These are phyloP conservation scores for Stramonita haemastoma DNA, from an alignment of 2,888 invertebrate genomes.

Conservation along the genomic window DNA sequence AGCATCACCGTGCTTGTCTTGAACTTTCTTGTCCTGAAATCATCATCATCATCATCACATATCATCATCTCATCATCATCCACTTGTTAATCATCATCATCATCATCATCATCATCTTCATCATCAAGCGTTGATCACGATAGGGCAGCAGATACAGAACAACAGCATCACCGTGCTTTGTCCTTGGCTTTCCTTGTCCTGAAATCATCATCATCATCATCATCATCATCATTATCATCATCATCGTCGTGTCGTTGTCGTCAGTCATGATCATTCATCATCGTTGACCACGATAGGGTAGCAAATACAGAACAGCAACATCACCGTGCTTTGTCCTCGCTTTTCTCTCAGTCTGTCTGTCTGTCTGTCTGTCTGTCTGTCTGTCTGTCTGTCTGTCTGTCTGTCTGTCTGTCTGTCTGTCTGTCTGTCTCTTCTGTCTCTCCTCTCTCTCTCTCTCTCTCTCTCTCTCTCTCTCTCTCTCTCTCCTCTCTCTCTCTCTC, in stretches of 20 bases:
- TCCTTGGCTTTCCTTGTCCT: conserved; percentile 53
- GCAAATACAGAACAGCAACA: neutral
- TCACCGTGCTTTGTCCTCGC: neutral
- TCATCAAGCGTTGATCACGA: conserved; percentile 73
- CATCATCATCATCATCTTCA: conserved; percentile 36
- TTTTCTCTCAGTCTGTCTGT: neutral
- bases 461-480: too few species aligned
- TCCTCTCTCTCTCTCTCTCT: too few species aligned
- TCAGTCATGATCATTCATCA: neutral
- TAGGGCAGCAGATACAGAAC: conserved; percentile 68
- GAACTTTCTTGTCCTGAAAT: neutral
- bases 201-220: neutral
- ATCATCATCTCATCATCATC: too few species aligned
- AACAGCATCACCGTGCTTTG: conserved; percentile 63
- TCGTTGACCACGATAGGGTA: neutral
- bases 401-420: too few species aligned
- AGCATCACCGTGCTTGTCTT: neutral
- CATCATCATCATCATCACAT: neutral
- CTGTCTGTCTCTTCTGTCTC: too few species aligned
- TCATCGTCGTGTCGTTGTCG: neutral
- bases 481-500: too few species aligned
- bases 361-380: too few species aligned
- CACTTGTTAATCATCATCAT: conserved; percentile 20
- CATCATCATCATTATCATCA: neutral
- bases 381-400: too few species aligned